Base-by-base conservation (phyloP, 2,888 invertebrate genomes). In the Tiphia femorata region DNA sequence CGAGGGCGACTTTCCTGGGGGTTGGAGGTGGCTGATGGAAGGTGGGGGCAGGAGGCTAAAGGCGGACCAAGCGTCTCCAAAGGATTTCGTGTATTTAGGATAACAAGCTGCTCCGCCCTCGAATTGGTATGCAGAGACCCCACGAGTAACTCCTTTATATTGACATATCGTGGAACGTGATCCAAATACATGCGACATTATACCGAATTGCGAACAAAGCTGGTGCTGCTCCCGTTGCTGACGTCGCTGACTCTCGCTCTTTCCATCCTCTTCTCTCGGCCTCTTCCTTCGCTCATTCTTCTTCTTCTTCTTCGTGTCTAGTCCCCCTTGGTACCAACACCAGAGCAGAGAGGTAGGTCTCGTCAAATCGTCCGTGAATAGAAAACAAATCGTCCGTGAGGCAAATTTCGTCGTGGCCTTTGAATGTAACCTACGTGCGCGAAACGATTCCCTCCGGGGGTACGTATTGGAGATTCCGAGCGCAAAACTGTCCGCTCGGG, bases 51-150 rank as follows among this genome's bases (percentile, higher is more conserved):
- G 17, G 49, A 62, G 43, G 44, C 54, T 37, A 49, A 72, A 62
- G 67, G 65, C 68, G 65, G 70, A 65, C 67, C 64, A 29, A 58
- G 59, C 74, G 68, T 77, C 76, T 79, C 80, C 76, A 76, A 80
- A 81, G 82, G 82, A 81, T 83, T 82, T 82, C 78, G 82, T 83
- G 79, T 83, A 83, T 83, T 83, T 83, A 82, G 83, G 83, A 83
- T 83, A 83, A 83, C 83, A 82, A 83, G 83, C 82, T 72, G 72
- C 72, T 74, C 76, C 75, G 75, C 77, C 77, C 66, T 62, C 61
- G 73, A 77, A 82, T 83, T 82, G 78, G 81, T 77, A 83, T 82
- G 81, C 81, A 82, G 79, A 78, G 76, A 75, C 73, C 64, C 64
- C 67, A 64, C 67, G 64, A 67, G 72, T 69, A 76, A 78, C 79